Percentiles rank a stretch among this genome's conserved stretches.
Conservation (phyloP, 2,888 invertebrate species). For the Drymonia ruficornis region DNA sequence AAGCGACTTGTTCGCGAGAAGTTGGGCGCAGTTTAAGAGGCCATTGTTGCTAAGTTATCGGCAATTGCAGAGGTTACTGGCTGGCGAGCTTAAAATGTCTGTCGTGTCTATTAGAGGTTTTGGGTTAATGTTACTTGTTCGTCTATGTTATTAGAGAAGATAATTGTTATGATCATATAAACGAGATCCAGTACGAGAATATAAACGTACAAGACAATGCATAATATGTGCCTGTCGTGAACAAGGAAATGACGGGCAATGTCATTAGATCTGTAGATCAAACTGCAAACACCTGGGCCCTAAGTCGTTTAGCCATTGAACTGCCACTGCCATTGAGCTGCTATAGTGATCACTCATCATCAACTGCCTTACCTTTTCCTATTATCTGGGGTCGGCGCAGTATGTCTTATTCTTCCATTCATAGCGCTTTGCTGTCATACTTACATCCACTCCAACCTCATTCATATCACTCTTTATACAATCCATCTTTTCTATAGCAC, state of each 20-base stretch:
- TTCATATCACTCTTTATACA: no score
- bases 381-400: no score
- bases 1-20: constrained; percentile 43
- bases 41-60: constrained; percentile 55
- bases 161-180: not conserved
- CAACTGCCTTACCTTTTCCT: no score
- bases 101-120: not conserved
- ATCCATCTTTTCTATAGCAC: no score
- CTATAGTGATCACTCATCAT: no score
- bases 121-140: not conserved
- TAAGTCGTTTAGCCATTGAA: no score
- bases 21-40: constrained; percentile 50
- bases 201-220: no score
- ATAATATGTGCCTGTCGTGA: not conserved
- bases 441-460: no score
- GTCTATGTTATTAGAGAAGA: no score
- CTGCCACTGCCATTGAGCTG: no score
- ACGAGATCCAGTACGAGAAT: not conserved
- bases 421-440: no score
- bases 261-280: not conserved
- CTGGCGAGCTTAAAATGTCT: constrained; percentile 40
- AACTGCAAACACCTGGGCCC: not conserved
- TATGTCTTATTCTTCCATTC: no score
- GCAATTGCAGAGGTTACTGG: constrained; percentile 48
- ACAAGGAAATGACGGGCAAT: not conserved